phyloP scores from a whole-genome alignment of 2,888 invertebrate genomes.

The Protonemura montana region DNA sequence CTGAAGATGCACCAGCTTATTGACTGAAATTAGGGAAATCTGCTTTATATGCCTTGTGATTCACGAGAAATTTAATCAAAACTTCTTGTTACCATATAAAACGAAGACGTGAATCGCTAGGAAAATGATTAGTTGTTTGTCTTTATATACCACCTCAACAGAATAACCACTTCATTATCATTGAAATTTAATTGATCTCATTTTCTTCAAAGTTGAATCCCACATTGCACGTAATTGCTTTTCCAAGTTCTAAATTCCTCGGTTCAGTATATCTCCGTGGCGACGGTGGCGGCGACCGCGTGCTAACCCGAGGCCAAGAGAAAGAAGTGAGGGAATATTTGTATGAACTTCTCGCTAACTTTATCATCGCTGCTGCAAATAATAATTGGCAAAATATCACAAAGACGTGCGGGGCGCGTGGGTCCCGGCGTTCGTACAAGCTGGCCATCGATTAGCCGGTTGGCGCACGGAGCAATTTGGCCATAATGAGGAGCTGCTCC shows the following conservation, averaged over 20 bases:
- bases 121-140: not conserved
- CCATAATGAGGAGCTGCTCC: not conserved
- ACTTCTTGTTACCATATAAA: constrained; percentile 7
- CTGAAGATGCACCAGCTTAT: not conserved
- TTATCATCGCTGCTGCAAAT: not conserved
- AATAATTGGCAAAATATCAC: constrained; percentile 12
- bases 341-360: not conserved
- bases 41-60: not conserved
- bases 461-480: not conserved
- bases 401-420: not conserved
- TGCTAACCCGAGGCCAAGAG: not conserved
- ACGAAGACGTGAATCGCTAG: not conserved
- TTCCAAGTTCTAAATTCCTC: not conserved
- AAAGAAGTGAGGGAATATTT: constrained; percentile 12
- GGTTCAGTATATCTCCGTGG: not conserved
- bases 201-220: constrained; percentile 24
- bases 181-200: constrained; percentile 28
- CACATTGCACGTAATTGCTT: constrained; percentile 29
- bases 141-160: constrained; percentile 13
- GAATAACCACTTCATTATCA: constrained; percentile 30
- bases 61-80: not conserved
- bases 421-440: not conserved
- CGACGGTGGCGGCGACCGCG: not conserved
- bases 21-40: constrained; percentile 7
- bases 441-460: not conserved